These are phyloP conservation scores for Stichopus chloronotus DNA, from an alignment of 35 echinoderm and acorn worm genomes.

Conservation along the genomic window DNA sequence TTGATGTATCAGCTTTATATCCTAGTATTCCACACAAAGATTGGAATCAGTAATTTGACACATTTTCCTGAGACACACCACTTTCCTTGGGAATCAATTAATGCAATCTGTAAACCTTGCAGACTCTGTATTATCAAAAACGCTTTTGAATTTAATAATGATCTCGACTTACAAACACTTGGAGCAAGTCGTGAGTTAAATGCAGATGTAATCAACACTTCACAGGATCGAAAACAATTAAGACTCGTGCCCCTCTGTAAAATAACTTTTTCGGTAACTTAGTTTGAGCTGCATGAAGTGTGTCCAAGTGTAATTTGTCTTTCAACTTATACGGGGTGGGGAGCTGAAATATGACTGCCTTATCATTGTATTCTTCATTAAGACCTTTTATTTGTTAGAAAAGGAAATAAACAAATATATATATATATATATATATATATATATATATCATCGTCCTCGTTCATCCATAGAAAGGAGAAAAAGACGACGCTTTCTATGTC, in stretches of 20 bases:
- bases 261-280: too few relatives aligned
- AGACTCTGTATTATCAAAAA: background rate
- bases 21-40: background rate
- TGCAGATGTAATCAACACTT: too few relatives aligned
- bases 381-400: too few relatives aligned
- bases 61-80: background rate
- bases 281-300: too few relatives aligned
- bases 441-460: background rate
- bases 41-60: background rate
- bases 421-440: too few relatives aligned
- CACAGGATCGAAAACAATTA: too few relatives aligned
- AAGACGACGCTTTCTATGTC: constrained; percentile 17
- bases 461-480: background rate
- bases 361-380: too few relatives aligned
- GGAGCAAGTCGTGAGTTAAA: too few relatives aligned
- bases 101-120: background rate
- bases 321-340: too few relatives aligned
- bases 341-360: too few relatives aligned
- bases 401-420: background rate
- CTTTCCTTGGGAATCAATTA: background rate
- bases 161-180: background rate
- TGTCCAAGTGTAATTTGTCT: too few relatives aligned
- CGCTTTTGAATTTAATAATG: background rate
- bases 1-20: background rate
- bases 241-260: too few relatives aligned